These are phyloP conservation scores for Pipistrellus kuhlii DNA, from an alignment of 2,797 vertebrate genomes.

Conservation along the genomic window DNA sequence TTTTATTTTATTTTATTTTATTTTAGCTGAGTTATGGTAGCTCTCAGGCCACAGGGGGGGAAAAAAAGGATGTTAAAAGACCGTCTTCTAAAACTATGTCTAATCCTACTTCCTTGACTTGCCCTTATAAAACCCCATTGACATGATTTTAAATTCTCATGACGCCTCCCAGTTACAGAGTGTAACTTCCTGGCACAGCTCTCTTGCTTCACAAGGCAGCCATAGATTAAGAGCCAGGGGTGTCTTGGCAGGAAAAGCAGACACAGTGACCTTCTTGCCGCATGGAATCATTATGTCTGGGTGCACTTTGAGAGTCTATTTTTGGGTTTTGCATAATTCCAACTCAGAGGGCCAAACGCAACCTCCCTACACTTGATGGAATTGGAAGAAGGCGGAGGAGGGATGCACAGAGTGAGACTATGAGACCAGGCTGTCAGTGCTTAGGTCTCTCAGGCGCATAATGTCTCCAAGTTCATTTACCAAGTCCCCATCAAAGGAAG, in stretches of 20 bases:
- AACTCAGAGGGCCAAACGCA: conserved; percentile 12
- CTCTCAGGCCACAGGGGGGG: neutral
- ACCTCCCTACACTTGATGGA: neutral
- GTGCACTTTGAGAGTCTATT: conserved; percentile 72
- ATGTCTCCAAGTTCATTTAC: neutral
- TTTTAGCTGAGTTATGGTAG: conserved; percentile 21
- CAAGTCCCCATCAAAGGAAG: conserved; percentile 20
- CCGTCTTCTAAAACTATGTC: conserved; percentile 11
- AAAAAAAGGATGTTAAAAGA: conserved; percentile 62
- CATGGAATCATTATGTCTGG: conserved; percentile 79
- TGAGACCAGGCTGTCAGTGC: neutral
- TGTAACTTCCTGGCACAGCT: conserved; percentile 76
- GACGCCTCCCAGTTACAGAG: conserved; percentile 69
- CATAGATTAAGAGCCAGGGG: conserved; percentile 81
- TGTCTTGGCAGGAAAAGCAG: conserved; percentile 82
- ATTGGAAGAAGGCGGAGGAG: neutral
- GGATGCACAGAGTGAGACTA: neutral
- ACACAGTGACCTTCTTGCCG: conserved; percentile 80
- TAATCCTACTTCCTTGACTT: neutral
- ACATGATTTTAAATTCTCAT: conserved; percentile 73
- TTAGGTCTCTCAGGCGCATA: neutral
- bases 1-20: neutral
- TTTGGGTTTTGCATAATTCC: conserved; percentile 76
- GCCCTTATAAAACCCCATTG: conserved; percentile 68
- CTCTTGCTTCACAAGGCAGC: conserved; percentile 77